These are phyloP conservation scores for Myiothlypis chrysogaster DNA, from an alignment of 2,797 vertebrate genomes.

Conservation along the genomic window DNA sequence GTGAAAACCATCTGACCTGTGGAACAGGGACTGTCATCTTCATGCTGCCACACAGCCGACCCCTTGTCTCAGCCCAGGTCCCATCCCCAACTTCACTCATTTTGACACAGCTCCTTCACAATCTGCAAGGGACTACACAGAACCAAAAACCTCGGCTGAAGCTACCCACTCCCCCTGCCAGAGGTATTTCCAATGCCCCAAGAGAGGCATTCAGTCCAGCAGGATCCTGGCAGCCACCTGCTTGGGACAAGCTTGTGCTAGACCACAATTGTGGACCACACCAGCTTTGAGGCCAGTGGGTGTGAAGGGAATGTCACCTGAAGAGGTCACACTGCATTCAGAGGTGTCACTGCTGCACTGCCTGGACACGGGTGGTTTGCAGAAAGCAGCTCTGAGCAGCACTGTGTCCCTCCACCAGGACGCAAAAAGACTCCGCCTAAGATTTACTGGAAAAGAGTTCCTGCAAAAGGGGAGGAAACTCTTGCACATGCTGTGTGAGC, in stretches of 20 bases:
- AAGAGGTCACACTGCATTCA: neutral
- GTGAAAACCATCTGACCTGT: neutral
- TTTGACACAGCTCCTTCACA: neutral
- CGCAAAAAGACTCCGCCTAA: neutral
- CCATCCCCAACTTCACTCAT: neutral
- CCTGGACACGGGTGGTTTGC: accelerated
- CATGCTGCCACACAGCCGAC: neutral
- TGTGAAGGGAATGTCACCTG: neutral
- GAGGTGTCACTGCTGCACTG: neutral
- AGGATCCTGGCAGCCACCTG: neutral
- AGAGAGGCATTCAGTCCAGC: neutral
- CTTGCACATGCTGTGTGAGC: accelerated
- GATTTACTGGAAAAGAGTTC: neutral
- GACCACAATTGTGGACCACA: neutral
- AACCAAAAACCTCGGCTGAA: neutral
- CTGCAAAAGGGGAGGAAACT: neutral
- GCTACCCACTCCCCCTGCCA: neutral
- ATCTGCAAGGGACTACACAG: neutral
- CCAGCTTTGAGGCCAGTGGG: neutral
- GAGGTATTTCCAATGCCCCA: neutral
- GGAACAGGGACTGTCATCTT: neutral
- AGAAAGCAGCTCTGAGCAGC: neutral
- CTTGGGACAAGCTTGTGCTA: neutral
- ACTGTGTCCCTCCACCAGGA: neutral
- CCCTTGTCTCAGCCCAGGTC: neutral